Evolutionary conservation across 1,140 invertebrate species (phyloP), one percentile per base, ranked within the genome.

Genomic region (Bombus difficillimus): DNA sequence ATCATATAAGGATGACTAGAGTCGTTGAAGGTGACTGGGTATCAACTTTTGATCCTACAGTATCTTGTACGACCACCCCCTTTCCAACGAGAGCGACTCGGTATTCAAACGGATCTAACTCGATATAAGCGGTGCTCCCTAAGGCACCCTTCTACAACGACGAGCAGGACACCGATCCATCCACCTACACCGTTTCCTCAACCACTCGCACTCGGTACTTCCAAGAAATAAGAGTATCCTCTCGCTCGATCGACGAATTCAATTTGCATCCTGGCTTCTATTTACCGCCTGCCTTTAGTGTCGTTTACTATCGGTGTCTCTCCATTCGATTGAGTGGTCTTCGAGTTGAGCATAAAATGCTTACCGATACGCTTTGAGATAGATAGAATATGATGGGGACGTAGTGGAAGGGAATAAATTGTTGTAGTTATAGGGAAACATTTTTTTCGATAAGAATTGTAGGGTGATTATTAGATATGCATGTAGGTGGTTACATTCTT

Each of bases 41-140:
- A 93, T 93, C 93, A 93, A 94, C 93, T 94, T 93, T 94, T 94
- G 93, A 94, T 93, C 92, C 93, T 87, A 69, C 90, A 89, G 88
- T 91, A 91, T 93, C 92, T 89, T 81, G 86, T 57, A 57, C 71
- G 76, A 64, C 74, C 43, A 72, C 64, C 76, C 57, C 80, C 80
- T 77, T 86, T 71, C 64, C 74, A 79, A 28, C 75, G 81, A 34
- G 57, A 68, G 59, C 71, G 75, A 87, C 89, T 93, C 93, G 92
- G 91, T 94, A 94, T 94, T 94, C 94, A 94, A 94, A 94, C 93
- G 93, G 87, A 90, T 93, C 93, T 94, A 94, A 94, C 93, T 94
- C 92, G 93, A 94, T 94, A 94, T 94, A 94, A 94, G 93, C 92
- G 94, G 72, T 76, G 84, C 86, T 94, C 94, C 93, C 93, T 71